Evolutionary conservation across 2,888 invertebrate genomes (phyloP).

Genomic region (Dichetophora obliterata): DNA sequence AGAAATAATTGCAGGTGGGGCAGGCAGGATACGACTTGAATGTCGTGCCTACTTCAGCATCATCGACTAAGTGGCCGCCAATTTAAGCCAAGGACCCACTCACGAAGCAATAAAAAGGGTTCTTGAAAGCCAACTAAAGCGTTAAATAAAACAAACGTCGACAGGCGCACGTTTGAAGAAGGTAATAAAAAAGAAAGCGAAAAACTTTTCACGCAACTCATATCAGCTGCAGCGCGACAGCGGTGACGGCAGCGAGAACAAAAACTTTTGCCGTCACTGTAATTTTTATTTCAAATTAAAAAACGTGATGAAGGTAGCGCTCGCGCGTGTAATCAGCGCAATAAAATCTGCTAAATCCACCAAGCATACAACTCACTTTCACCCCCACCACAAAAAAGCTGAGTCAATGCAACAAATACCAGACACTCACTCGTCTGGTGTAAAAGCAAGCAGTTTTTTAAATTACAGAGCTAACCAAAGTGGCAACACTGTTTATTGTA

Average conservation of each 20-base stretch:
- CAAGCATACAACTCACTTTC: background rate
- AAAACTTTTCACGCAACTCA: conserved; percentile 29
- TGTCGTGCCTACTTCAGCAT: background rate
- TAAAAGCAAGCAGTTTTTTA: background rate
- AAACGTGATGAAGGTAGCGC: conserved; percentile 46
- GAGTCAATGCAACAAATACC: background rate
- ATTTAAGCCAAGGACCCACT: background rate
- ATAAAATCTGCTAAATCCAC: conserved; percentile 24
- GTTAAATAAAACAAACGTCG: conserved; percentile 31
- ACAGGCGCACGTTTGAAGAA: conserved; percentile 32
- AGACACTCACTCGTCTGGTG: conserved; percentile 8
- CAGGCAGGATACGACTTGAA: conserved; percentile 25
- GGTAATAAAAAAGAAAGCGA: conserved; percentile 36
- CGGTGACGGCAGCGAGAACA: background rate
- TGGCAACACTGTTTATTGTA: conserved; percentile 8
- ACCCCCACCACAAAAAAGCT: background rate
- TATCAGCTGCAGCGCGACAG: conserved; percentile 6
- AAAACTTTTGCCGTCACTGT: conserved; percentile 29
- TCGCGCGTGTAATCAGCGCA: conserved; percentile 41
- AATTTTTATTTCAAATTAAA: conserved; percentile 33
- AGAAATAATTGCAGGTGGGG: background rate
- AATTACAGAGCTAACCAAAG: background rate
- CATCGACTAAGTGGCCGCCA: background rate
- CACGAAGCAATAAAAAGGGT: conserved; percentile 26
- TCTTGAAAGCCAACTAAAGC: conserved; percentile 17